Evolutionary conservation across 2,888 invertebrate species (phyloP).

Genomic region (Mimumesa dahlbomi): DNA sequence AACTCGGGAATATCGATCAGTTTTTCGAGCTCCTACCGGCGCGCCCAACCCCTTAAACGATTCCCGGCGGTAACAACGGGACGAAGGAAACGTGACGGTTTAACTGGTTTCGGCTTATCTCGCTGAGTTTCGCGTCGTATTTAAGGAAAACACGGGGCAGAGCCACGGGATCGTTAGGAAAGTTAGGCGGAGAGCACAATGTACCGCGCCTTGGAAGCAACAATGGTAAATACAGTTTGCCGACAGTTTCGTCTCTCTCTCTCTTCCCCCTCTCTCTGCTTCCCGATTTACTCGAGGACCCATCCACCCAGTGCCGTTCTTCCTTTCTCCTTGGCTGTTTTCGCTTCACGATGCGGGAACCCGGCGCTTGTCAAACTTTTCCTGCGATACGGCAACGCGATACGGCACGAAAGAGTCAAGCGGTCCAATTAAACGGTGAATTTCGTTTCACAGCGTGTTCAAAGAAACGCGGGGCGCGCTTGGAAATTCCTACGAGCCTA

Average conservation of each 20-base stretch:
- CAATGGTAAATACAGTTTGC: constrained; percentile 71
- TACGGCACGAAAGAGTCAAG: no score
- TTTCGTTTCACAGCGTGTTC: no score
- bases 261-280: constrained; percentile 1
- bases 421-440: no score
- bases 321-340: background rate
- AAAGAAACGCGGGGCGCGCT: no score
- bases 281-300: background rate
- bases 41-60: constrained; percentile 52
- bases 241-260: constrained; percentile 63
- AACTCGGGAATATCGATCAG: no score
- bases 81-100: constrained; percentile 52
- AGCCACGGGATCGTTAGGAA: constrained; percentile 68
- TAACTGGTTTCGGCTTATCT: constrained; percentile 67
- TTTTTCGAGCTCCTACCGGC: no score
- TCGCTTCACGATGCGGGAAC: no score
- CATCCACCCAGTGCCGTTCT: constrained; percentile 4
- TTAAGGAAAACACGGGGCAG: constrained; percentile 63
- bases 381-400: no score
- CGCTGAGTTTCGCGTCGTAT: constrained; percentile 62
- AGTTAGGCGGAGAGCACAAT: constrained; percentile 58
- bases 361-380: no score
- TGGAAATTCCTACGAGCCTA: no score
- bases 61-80: constrained; percentile 40
- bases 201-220: constrained; percentile 58